Base-by-base conservation (phyloP, 2,113 vertebrate genomes). In the Acanthochromis polyacanthus region DNA sequence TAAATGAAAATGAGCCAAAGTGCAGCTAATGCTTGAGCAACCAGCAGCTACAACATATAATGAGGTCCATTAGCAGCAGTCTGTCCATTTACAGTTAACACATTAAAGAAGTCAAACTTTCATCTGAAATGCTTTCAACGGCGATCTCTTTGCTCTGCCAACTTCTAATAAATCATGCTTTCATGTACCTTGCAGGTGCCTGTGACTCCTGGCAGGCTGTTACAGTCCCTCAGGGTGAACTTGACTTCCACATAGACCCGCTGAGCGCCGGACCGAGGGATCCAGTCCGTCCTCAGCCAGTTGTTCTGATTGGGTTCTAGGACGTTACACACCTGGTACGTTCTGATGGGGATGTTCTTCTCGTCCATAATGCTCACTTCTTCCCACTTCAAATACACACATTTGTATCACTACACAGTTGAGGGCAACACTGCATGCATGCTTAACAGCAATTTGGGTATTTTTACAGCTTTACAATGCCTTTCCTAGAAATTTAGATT, bases 241-340 rank as follows among this genome's bases (percentile, higher is more conserved):
- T 99, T 99, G 91, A 99, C 98, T 88, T 99, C 98, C 1, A 99
- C 96, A 55, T 99, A 99, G 68, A 99, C 96, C 72, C 98, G 95
- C 71, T 99, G 98, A 65, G 98, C 98, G 32, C 97, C 98, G 20
- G 97, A 97, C 0, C 97, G 95, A 36, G 96, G 96, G 92, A 99
- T 98, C 97, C 97, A 99, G 85, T 98, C 97, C 80, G 98, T 99
- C 93, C 97, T 96, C 79, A 99, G 91, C 98, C 98, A 99, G 62
- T 99, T 99, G 88, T 98, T 99, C 88, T 99, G 98, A 80, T 93
- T 99, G 80, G 98, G 94, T 65, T 98, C 98, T 92, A 99, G 96
- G 86, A 99, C 98, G 0, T 99, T 99, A 92, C 98, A 99, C 81
- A 99, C 98, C 87, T 99, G 98, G 80, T 95, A 95, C 0, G 94